Evolutionary conservation across 2,888 invertebrate genomes (phyloP), one percentile per base, ranked within the genome.

Genomic region (Coleophora deauratella): DNA sequence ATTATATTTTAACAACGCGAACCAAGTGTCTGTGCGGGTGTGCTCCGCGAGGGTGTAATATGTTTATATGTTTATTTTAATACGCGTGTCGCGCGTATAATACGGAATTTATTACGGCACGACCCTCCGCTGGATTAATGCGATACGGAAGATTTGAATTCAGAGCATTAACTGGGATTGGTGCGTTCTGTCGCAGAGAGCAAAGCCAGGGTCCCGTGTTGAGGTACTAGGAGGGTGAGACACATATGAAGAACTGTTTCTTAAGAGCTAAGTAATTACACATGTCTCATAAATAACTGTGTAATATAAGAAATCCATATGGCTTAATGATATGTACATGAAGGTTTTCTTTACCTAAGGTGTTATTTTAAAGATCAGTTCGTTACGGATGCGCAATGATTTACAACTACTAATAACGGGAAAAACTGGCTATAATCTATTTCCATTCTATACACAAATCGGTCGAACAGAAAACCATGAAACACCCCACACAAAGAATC

Each of bases 51-150:
- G 82, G 80, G 80, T 76, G 80, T 77, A 68, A 75, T 78, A 75
- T 84, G 81, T 85, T 84, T 86, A 85, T 85, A 80, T 84, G 82
- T 84, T 82, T 84, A 86, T 86, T 86, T 85, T 85, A 86, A 86
- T 86, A 85, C 86, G 84, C 84, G 84, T 82, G 85, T 85, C 85
- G 84, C 66, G 82, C 81, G 84, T 82, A 84, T 86, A 85, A 84
- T 85, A 81, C 77, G 76, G 81, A 82, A 84, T 82, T 85, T 85
- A 82, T 85, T 82, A 84, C 73, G 75, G 72, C 71, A 63, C 79
- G 66, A 73, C 81, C 82, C 81, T 68, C 76, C 59, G 59, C 55
- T 70, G 77, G 82, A 84, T 82, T 84, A 84, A 82, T 84, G 79
- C 73, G 82, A 82, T 82, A 82, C 84, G 82, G 82, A 81, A 82